Evolutionary conservation across 2,888 invertebrate species (phyloP).

Genomic region (Epicampocera succincta): DNA sequence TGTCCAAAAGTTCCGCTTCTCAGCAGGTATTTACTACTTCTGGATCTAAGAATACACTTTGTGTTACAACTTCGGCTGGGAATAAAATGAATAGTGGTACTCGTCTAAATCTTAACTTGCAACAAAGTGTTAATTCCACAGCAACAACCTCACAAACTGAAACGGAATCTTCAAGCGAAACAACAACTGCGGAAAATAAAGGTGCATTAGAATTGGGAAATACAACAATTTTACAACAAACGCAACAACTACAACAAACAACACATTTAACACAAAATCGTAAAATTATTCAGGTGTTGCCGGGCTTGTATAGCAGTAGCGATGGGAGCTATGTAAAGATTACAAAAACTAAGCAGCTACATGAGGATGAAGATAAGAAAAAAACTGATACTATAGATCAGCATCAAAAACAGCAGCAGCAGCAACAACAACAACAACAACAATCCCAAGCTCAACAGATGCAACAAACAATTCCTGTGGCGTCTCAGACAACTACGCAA

Average conservation of each 20-base stretch:
- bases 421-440: slow-evolving; percentile 42
- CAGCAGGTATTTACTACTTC: slow-evolving; percentile 64
- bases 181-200: slow-evolving; percentile 14
- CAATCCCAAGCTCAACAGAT: slow-evolving; percentile 32
- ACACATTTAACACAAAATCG: slow-evolving; percentile 60
- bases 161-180: slow-evolving; percentile 3
- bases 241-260: slow-evolving; percentile 51
- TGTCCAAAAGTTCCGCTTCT: slow-evolving; percentile 58
- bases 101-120: slow-evolving; percentile 59
- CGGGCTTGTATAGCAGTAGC: slow-evolving; percentile 63
- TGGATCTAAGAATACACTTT: slow-evolving; percentile 57
- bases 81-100: slow-evolving; percentile 43
- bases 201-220: slow-evolving; percentile 2
- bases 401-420: slow-evolving; percentile 42
- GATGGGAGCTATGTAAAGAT: slow-evolving; percentile 64
- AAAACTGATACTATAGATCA: slow-evolving; percentile 38
- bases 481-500: slow-evolving; percentile 24
- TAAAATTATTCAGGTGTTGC: slow-evolving; percentile 65
- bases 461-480: slow-evolving; percentile 6
- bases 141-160: slow-evolving; percentile 43
- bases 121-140: slow-evolving; percentile 40
- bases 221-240: slow-evolving; percentile 34
- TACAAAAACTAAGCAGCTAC: slow-evolving; percentile 45
- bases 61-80: slow-evolving; percentile 60
- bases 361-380: slow-evolving; percentile 63